Base-by-base conservation (phyloP, 2,797 vertebrate species). In the Nannoperca australis region DNA sequence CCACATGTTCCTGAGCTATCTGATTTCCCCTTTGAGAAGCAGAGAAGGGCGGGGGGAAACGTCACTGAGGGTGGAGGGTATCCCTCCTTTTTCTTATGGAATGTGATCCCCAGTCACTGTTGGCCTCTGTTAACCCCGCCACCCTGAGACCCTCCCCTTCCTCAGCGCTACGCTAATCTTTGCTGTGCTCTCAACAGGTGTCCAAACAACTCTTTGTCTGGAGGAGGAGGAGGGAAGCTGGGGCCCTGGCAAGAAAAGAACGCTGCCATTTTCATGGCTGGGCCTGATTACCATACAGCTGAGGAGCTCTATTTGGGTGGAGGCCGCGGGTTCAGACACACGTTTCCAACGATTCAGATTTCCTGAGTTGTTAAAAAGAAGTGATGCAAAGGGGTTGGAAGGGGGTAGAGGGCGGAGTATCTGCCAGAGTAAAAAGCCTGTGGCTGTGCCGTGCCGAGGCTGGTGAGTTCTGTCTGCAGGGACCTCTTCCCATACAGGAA, bases 281-380 rank as follows among this genome's bases (percentile, higher is more conserved):
- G 82, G 88, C 88, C 94, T 96, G 89, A 95, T 97, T 97, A 97
- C 83, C 97, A 97, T 97, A 97, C 97, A 97, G 97, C 97, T 98
- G 97, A 97, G 94, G 93, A 86, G 81, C 91, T 91, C 85, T 88
- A 72, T 84, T 91, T 88, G 88, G 91, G 90, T 85, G 87, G 86
- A 88, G 89, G 92, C 89, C 67, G 77, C 1, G 92, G 89, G 84
- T 85, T 79, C 85, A 91, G 91, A 90, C 89, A 86, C 92, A 92
- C 88, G 80, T 88, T 93, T 92, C 88, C 88, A 93, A 86, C 87
- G 80, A 92, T 87, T 95, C 91, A 94, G 89, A 94, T 95, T 93
- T 94, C 92, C 92, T 92, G 85, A 84, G 91, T 90, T 94, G 92
- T 91, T 94, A 89, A 94, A 93, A 84, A 90, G 80, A 83, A 86